Evolutionary conservation across 2,888 invertebrate genomes (phyloP).

Genomic region (Melinaea marsaeus): DNA sequence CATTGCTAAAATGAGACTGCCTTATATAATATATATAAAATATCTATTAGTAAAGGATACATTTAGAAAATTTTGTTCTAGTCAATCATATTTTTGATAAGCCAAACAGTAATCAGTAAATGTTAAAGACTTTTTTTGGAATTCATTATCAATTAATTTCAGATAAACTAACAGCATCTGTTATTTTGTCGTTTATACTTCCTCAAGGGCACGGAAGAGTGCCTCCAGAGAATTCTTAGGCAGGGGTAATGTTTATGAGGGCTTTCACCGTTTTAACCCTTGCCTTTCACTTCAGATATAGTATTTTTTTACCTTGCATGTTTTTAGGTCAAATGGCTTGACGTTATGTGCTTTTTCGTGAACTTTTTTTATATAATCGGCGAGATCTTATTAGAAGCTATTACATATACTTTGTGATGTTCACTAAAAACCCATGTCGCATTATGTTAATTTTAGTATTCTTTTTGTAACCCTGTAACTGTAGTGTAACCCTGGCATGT

Average conservation of each 20-base stretch:
- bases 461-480: no score
- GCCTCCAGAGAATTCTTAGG: constrained; percentile 32
- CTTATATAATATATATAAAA: neutral
- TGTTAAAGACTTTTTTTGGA: no score
- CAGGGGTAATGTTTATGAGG: constrained; percentile 41
- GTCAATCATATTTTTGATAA: neutral
- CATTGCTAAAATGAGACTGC: neutral
- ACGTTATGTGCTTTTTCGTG: constrained; percentile 12
- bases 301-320: constrained; percentile 23
- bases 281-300: constrained; percentile 29
- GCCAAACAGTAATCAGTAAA: no score
- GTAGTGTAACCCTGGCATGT: no score
- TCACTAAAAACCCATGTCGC: no score
- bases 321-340: constrained; percentile 24
- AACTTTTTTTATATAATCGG: constrained; percentile 12
- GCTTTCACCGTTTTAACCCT: constrained; percentile 40
- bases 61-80: neutral
- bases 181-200: constrained; percentile 1
- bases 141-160: neutral
- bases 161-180: neutral
- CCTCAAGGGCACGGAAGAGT: constrained; percentile 13
- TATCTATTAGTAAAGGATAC: neutral
- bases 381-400: no score
- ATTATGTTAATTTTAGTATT: no score
- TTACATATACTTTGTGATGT: no score